A percentile compares a stretch with the other conserved stretches of the same genome.
phyloP scores from a whole-genome alignment of 2,113 vertebrate genomes.

The Dipodomys merriami region DNA sequence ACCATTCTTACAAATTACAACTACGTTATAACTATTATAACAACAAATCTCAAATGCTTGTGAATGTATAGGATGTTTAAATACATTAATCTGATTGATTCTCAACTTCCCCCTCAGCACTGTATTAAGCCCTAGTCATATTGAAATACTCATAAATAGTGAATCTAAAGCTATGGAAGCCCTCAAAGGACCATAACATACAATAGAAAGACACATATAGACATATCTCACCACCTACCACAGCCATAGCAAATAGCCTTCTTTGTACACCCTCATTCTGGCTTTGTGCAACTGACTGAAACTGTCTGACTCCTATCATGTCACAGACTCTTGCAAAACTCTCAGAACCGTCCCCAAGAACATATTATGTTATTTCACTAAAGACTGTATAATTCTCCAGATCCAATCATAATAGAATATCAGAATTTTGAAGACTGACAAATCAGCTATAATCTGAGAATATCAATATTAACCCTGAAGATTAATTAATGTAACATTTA shows the following conservation, averaged over 20 bases:
- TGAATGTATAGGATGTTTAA: background rate
- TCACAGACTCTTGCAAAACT: background rate
- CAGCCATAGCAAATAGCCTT: no score
- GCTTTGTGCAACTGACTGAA: background rate
- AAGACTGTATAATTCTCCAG: background rate
- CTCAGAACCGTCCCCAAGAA: background rate
- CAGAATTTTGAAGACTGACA: background rate
- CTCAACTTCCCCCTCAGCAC: background rate
- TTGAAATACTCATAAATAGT: background rate
- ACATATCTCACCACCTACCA: no score
- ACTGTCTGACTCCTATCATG: accelerated
- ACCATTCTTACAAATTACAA: background rate
- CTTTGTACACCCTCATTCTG: background rate
- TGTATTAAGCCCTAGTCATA: background rate
- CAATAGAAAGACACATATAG: accelerated
- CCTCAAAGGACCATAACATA: accelerated
- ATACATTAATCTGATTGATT: background rate
- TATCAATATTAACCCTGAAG: background rate
- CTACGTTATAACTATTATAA: background rate
- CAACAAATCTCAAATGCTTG: background rate
- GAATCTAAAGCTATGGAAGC: accelerated
- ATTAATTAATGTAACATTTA: background rate
- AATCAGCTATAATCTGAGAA: background rate
- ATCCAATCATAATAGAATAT: background rate
- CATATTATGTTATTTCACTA: background rate